These are phyloP conservation scores for Heterotilapia buettikoferi DNA, from an alignment of 2,113 vertebrate genomes.

Conservation along the genomic window DNA sequence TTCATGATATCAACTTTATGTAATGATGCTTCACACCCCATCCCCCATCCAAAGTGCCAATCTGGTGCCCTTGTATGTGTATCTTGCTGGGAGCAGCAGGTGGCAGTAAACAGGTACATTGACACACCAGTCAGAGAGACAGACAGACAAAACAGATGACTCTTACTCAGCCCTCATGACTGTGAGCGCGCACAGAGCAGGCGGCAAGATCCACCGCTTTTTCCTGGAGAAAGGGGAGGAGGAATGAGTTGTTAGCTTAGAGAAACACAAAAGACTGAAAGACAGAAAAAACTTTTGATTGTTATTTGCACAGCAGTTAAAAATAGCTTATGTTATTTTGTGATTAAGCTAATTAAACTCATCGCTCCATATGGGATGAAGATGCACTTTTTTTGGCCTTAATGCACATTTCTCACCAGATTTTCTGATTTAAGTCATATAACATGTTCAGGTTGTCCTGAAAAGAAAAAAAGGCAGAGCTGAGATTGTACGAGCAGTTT, in stretches of 20 bases:
- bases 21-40: slow-evolving; percentile 46
- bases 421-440: not conserved
- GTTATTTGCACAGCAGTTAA: not conserved
- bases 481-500: not conserved
- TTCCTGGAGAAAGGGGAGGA: not conserved
- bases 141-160: slow-evolving; percentile 54
- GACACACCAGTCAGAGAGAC: slow-evolving; percentile 35
- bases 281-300: not conserved
- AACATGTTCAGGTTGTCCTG: not conserved
- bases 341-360: not conserved
- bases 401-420: not conserved
- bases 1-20: slow-evolving; percentile 29
- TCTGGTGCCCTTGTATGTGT: slow-evolving; percentile 50
- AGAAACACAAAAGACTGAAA: not conserved
- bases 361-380: not conserved
- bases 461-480: not conserved
- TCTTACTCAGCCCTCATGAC: slow-evolving; percentile 53
- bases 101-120: slow-evolving; percentile 70
- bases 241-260: not conserved
- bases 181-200: slow-evolving; percentile 41
- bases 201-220: not conserved
- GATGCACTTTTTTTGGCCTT: not conserved
- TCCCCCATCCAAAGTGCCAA: slow-evolving; percentile 41
- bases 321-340: not conserved
- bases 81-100: slow-evolving; percentile 63